Evolutionary conservation across 2,113 vertebrate genomes (phyloP).

Genomic region (Ardeotis arabs): DNA sequence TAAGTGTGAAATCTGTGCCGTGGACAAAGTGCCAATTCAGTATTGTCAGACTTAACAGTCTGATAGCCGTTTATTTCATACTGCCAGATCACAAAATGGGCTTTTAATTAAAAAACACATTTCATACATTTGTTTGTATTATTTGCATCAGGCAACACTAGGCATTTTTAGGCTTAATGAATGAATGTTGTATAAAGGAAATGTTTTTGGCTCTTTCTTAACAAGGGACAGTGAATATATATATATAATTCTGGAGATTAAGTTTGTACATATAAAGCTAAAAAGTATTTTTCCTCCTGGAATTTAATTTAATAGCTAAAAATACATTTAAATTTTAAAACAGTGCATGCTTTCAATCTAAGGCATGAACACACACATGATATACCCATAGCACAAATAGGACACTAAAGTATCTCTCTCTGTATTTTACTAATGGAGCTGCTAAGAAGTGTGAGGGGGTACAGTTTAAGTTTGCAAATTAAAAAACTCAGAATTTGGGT

Average conservation of each 20-base stretch:
- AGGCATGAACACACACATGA: not conserved
- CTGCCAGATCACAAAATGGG: not conserved
- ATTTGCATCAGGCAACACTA: not conserved
- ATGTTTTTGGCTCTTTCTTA: not conserved
- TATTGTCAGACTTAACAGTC: not conserved
- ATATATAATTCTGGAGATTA: not conserved
- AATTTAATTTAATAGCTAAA: not conserved
- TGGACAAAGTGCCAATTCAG: not conserved
- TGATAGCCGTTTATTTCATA: not conserved
- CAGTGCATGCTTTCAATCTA: not conserved
- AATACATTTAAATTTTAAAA: not conserved
- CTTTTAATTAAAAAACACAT: conserved; percentile 14
- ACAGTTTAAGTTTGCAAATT: not conserved
- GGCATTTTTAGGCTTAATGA: not conserved
- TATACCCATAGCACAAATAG: not conserved
- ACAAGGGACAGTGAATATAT: not conserved
- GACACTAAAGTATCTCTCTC: not conserved
- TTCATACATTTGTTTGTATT: not conserved
- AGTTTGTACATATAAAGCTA: not conserved
- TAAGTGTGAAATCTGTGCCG: not conserved
- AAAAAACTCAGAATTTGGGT: not conserved
- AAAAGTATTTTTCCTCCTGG: not conserved
- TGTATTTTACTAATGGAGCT: not conserved
- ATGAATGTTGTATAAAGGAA: not conserved
- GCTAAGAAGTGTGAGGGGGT: not conserved